These are phyloP conservation scores for Pterophyllum scalare DNA, from an alignment of 2,113 vertebrate species.

Conservation along the genomic window DNA sequence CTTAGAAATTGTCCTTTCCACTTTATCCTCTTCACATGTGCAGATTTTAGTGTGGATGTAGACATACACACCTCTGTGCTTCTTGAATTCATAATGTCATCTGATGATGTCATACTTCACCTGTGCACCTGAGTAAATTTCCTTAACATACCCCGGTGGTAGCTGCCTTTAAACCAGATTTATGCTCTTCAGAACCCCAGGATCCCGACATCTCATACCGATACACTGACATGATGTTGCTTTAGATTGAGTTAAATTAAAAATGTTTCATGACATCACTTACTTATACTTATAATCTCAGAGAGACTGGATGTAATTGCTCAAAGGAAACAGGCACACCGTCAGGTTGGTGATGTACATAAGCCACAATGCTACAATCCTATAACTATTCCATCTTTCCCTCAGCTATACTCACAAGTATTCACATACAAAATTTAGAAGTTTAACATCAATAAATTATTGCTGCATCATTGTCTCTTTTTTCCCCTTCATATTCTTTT, in stretches of 20 bases:
- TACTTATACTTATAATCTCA: not conserved
- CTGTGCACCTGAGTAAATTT: accelerated
- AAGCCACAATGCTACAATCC: not conserved
- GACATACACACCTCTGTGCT: not conserved
- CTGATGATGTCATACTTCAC: not conserved
- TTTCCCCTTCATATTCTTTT: not conserved
- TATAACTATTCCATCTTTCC: not conserved
- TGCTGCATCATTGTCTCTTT: constrained; percentile 11
- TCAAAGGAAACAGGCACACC: not conserved
- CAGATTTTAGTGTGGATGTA: not conserved
- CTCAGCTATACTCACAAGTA: not conserved
- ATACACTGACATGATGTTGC: not conserved
- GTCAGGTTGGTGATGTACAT: not conserved
- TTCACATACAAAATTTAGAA: constrained; percentile 54
- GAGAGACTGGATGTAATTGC: not conserved
- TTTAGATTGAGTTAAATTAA: not conserved
- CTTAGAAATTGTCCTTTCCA: not conserved
- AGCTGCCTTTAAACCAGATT: not conserved
- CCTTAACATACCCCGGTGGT: not conserved
- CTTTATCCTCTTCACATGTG: not conserved
- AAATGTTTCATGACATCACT: not conserved
- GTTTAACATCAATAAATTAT: constrained; percentile 59
- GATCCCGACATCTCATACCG: not conserved
- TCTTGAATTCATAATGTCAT: not conserved
- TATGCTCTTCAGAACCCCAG: not conserved